These are phyloP conservation scores for Drosophila novamexicana DNA, from an alignment of 1,140 invertebrate genomes.

Conservation along the genomic window DNA sequence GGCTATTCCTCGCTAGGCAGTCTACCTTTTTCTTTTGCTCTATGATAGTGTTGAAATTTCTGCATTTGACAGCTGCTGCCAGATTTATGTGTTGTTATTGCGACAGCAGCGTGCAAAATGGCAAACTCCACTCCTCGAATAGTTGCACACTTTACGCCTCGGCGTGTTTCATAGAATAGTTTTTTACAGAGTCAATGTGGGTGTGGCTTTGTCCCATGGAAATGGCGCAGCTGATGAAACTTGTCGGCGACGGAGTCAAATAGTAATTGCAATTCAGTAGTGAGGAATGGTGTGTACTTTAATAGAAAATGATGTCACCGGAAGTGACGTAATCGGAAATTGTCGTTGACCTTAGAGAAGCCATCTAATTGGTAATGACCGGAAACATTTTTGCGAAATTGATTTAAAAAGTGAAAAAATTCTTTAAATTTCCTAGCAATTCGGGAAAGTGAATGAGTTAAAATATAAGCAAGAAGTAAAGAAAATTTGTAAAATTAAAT, in stretches of 20 bases:
- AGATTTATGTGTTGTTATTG: constrained; percentile 75
- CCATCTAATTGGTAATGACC: neutral
- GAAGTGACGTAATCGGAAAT: neutral
- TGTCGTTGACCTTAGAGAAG: neutral
- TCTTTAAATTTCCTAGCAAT: neutral
- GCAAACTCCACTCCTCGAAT: constrained; percentile 16
- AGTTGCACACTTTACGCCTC: constrained; percentile 30
- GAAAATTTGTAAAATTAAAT: too few relatives aligned
- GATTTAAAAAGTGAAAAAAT: neutral
- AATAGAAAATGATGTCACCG: neutral
- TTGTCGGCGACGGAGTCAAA: constrained; percentile 35
- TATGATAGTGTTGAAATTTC: constrained; percentile 31
- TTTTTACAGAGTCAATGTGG: constrained; percentile 23
- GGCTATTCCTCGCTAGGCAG: neutral
- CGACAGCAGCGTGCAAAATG: constrained; percentile 24
- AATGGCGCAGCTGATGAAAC: constrained; percentile 61
- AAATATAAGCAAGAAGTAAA: neutral
- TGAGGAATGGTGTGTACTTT: neutral
- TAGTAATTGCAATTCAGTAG: constrained; percentile 5
- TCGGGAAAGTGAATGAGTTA: neutral
- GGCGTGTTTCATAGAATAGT: constrained; percentile 61
- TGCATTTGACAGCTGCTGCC: constrained; percentile 32
- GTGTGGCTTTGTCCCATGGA: constrained; percentile 8
- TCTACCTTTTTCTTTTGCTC: constrained; percentile 44
- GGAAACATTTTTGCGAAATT: neutral